Percentiles rank a stretch among this genome's conserved stretches.
Evolutionary conservation across 2,888 invertebrate genomes (phyloP).

Genomic region (Troglohyphantes excavatus): DNA sequence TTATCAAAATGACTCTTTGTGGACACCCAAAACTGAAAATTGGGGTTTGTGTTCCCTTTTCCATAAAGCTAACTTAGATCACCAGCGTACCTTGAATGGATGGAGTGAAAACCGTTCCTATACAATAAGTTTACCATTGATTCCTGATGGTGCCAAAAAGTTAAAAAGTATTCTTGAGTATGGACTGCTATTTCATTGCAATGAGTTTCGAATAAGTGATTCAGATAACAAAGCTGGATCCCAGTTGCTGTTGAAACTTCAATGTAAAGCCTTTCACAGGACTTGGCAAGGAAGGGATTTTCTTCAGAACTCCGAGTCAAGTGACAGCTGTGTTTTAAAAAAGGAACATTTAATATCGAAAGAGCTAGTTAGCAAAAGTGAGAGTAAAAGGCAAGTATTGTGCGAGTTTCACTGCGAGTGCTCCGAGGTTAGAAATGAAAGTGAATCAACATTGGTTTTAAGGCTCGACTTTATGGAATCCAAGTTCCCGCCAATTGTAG

Average conservation of each 20-base stretch:
- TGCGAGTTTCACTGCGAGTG: slow-evolving; percentile 16
- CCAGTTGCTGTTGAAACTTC: slow-evolving; percentile 41
- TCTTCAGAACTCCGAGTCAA: background rate
- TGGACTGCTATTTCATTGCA: slow-evolving; percentile 53
- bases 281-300: slow-evolving; percentile 62
- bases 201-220: background rate
- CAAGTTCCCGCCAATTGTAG: background rate
- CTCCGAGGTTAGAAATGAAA: background rate
- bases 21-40: slow-evolving; percentile 7
- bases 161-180: slow-evolving; percentile 45
- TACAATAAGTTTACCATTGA: slow-evolving; percentile 7
- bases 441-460: background rate
- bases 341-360: slow-evolving; percentile 56
- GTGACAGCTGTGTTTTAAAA: slow-evolving; percentile 4
- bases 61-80: background rate
- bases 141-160: background rate
- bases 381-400: background rate
- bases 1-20: slow-evolving; percentile 35
- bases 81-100: background rate
- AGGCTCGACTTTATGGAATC: slow-evolving; percentile 8
- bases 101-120: background rate
- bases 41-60: slow-evolving; percentile 57
- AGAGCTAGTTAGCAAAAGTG: background rate
- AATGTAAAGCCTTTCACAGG: slow-evolving; percentile 44
- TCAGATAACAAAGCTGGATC: background rate